Evolutionary conservation across 2,888 invertebrate genomes (phyloP).

Genomic region (Oscheius onirici): DNA sequence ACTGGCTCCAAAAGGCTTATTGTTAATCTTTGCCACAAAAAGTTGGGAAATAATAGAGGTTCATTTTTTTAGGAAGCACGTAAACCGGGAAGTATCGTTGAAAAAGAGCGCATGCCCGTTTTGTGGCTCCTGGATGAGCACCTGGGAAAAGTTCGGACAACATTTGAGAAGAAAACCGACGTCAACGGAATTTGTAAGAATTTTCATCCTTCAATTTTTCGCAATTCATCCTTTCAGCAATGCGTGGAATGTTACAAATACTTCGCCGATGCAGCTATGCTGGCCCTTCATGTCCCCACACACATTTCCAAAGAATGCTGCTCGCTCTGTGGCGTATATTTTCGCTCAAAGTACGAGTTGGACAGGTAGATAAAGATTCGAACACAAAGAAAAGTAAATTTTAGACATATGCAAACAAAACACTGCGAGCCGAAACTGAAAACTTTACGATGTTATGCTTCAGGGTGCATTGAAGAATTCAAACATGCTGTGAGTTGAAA

Average conservation of each 20-base stretch:
- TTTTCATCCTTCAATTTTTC: neutral
- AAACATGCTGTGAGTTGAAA: neutral
- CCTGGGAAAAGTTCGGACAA: constrained; percentile 4
- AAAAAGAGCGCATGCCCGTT: constrained; percentile 25
- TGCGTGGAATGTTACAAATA: neutral
- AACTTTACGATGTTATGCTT: neutral
- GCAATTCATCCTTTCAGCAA: neutral
- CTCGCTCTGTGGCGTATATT: neutral
- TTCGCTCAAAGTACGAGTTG: constrained; percentile 2
- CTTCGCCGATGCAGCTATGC: constrained; percentile 1
- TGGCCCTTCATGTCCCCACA: neutral
- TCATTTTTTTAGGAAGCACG: constrained; percentile 21
- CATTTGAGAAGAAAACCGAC: constrained; percentile 3
- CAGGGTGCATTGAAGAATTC: neutral
- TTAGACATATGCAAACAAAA: constrained; percentile 8
- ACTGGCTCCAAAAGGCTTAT: too few relatives aligned
- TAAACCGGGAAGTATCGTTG: neutral
- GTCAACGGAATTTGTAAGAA: neutral
- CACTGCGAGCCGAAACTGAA: neutral
- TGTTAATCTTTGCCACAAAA: too few relatives aligned
- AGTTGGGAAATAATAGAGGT: too few relatives aligned
- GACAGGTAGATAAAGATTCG: neutral
- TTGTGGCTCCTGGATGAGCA: constrained; percentile 16
- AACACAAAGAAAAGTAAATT: neutral
- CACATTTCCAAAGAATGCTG: constrained; percentile 1